Conservation (phyloP, 2,113 vertebrate genomes). For the Microcebus murinus region DNA sequence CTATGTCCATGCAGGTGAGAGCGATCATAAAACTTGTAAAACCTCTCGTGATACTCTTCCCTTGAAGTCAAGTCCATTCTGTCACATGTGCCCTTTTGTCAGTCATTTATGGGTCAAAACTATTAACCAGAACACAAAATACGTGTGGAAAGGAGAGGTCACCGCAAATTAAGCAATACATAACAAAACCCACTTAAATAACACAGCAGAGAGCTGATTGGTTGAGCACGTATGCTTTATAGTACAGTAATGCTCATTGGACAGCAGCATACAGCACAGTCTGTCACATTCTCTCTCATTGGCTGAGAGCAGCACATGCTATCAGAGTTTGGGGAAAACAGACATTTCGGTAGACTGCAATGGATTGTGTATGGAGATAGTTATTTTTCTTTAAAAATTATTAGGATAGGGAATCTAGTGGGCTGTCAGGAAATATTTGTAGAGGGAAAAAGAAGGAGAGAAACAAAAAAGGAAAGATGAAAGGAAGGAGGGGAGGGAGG, state of each 20-base stretch:
- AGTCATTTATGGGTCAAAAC: neutral
- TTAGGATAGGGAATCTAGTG: conserved; percentile 58
- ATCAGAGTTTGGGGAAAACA: neutral
- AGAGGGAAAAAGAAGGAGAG: conserved; percentile 27
- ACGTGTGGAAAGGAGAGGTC: neutral
- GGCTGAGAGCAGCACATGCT: neutral
- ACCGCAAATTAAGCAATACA: neutral
- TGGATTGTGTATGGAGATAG: no score
- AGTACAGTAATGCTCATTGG: neutral
- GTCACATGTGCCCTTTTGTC: neutral
- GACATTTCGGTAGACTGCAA: neutral
- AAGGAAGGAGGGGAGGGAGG: neutral
- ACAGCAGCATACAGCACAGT: neutral
- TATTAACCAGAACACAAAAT: neutral
- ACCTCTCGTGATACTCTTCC: neutral
- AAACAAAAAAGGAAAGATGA: neutral
- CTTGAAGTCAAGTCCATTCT: neutral
- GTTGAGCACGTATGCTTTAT: neutral
- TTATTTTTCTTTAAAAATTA: neutral
- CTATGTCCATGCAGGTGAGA: neutral
- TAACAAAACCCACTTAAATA: neutral
- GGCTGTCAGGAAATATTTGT: conserved; percentile 64
- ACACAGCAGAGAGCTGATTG: neutral
- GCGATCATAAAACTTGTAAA: neutral
- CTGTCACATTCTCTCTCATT: neutral